These are phyloP conservation scores for Rhimphoctona megacephalus DNA, from an alignment of 2,888 invertebrate species.

Conservation along the genomic window DNA sequence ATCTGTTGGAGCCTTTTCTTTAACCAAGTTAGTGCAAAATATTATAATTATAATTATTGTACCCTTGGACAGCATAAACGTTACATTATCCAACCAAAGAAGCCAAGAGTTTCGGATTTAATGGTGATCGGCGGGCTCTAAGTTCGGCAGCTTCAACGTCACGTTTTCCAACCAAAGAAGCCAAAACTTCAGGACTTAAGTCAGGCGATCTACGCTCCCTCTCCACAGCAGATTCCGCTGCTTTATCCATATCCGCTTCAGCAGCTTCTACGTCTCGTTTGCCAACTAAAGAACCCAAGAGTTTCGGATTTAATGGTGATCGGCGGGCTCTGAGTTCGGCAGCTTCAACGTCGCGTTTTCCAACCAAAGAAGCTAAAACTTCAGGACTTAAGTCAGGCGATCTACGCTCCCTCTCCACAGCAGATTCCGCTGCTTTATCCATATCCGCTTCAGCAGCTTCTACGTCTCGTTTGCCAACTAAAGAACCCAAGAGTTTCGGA, in stretches of 20 bases:
- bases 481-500: neutral
- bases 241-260: neutral
- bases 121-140: too few relatives aligned
- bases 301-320: neutral
- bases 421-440: neutral
- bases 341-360: slow-evolving; percentile 11
- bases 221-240: too few relatives aligned
- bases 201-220: too few relatives aligned
- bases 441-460: neutral
- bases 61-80: too few relatives aligned
- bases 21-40: too few relatives aligned
- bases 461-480: slow-evolving; percentile 24
- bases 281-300: neutral
- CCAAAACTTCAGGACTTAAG: neutral
- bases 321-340: slow-evolving; percentile 4
- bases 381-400: neutral
- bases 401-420: neutral
- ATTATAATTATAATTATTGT: too few relatives aligned
- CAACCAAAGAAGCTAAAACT: neutral
- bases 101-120: too few relatives aligned
- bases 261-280: neutral
- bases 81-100: too few relatives aligned
- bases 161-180: slow-evolving; percentile 10
- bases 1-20: too few relatives aligned
- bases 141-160: neutral